phyloP scores from a whole-genome alignment of 1,140 invertebrate genomes.

The Trissolcus basalis region DNA sequence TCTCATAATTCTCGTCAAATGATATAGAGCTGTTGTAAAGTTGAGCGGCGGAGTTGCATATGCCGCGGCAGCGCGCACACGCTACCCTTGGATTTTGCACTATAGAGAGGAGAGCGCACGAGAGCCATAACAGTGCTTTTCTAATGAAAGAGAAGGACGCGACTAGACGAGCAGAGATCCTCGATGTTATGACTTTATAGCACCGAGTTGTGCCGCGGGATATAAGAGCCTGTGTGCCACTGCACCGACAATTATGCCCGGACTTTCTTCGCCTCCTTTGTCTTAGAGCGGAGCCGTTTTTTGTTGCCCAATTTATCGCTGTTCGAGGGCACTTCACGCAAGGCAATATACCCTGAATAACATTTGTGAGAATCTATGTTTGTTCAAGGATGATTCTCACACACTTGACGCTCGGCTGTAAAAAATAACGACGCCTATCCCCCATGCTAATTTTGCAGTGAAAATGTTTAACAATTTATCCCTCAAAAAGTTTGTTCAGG shows the following conservation, averaged over 20 bases:
- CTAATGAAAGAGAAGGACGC: constrained; percentile 22
- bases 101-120: constrained; percentile 44
- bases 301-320: constrained; percentile 70
- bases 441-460: no score
- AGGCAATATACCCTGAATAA: constrained; percentile 56
- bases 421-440: no score
- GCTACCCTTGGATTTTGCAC: constrained; percentile 50
- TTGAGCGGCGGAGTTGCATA: constrained; percentile 61
- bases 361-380: constrained; percentile 33
- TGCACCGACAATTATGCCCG: constrained; percentile 47
- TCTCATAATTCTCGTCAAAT: constrained; percentile 70
- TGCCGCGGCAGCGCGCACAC: constrained; percentile 53
- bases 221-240: constrained; percentile 55
- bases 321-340: constrained; percentile 58
- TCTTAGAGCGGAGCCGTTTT: constrained; percentile 59
- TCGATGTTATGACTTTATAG: constrained; percentile 70
- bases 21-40: constrained; percentile 72
- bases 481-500: no score
- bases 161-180: constrained; percentile 37
- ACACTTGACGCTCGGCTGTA: background rate
- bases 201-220: constrained; percentile 56
- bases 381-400: constrained; percentile 44
- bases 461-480: no score
- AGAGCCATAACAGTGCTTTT: constrained; percentile 41
- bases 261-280: constrained; percentile 60